Conservation (phyloP, 2,113 vertebrate species). For the Bubo bubo region DNA sequence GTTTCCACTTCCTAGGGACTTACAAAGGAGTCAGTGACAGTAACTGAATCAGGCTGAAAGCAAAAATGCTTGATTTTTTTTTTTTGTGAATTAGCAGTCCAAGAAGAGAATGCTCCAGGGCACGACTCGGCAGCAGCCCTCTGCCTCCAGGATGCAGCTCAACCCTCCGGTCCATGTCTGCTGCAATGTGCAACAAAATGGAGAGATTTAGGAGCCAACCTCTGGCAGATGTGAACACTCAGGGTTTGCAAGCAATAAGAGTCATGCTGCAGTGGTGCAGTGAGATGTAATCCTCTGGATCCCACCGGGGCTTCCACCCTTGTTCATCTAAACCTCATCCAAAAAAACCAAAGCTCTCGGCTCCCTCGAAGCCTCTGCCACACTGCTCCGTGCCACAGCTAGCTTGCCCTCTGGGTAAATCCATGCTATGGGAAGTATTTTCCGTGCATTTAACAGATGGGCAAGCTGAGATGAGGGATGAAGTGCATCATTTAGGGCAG, state of each 20-base stretch:
- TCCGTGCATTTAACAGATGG: background rate
- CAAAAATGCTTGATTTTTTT: background rate
- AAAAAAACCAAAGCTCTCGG: background rate
- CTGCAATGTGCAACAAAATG: background rate
- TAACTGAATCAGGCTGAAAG: background rate
- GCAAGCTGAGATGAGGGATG: background rate
- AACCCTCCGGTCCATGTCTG: fast-evolving
- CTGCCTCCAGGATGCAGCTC: background rate
- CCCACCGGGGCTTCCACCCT: background rate
- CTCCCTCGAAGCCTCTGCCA: background rate
- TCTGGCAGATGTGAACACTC: background rate
- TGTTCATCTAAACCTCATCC: background rate
- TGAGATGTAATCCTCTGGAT: background rate
- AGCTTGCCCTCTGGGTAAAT: background rate
- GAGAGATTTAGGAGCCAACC: background rate
- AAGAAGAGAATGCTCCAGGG: background rate
- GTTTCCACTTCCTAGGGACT: background rate
- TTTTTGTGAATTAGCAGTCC: background rate
- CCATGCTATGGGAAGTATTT: background rate
- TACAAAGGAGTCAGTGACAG: background rate
- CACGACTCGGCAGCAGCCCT: background rate
- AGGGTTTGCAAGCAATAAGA: background rate
- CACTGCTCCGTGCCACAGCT: fast-evolving
- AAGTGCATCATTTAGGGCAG: background rate
- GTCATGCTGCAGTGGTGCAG: background rate